Conservation (phyloP, 2,888 invertebrate genomes). For the Nomada flava region DNA sequence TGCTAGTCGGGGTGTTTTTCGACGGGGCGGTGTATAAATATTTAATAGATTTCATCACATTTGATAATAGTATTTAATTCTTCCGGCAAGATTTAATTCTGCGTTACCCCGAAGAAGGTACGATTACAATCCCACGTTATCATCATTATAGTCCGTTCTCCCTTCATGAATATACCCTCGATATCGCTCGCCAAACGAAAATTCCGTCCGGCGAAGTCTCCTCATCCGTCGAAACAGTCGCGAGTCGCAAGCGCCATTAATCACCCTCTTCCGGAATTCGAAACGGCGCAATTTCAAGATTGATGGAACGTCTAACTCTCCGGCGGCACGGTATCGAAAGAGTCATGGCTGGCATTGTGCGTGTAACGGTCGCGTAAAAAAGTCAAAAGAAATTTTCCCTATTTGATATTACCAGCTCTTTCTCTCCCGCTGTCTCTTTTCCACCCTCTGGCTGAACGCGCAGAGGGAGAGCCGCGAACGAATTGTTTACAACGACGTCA, state of each 20-base stretch:
- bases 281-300: conserved; percentile 46
- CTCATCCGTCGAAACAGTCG: neutral
- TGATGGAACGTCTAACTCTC: conserved; percentile 33
- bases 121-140: no score
- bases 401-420: conserved; percentile 44
- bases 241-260: conserved; percentile 25
- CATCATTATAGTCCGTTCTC: no score
- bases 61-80: no score
- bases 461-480: conserved; percentile 38
- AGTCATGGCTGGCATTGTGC: conserved; percentile 21
- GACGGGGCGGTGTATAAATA: no score
- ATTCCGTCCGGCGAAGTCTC: neutral
- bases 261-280: conserved; percentile 21
- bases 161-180: no score
- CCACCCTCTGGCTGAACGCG: neutral
- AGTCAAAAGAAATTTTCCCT: conserved; percentile 56
- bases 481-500: conserved; percentile 71
- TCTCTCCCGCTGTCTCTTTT: neutral
- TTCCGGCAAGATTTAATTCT: no score
- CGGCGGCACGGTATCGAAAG: conserved; percentile 14
- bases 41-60: no score
- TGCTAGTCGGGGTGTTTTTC: no score
- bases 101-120: no score
- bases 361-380: conserved; percentile 49
- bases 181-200: neutral